These are phyloP conservation scores for Lethenteron camtschaticum DNA, from an alignment of 2,113 vertebrate species.

Conservation along the genomic window DNA sequence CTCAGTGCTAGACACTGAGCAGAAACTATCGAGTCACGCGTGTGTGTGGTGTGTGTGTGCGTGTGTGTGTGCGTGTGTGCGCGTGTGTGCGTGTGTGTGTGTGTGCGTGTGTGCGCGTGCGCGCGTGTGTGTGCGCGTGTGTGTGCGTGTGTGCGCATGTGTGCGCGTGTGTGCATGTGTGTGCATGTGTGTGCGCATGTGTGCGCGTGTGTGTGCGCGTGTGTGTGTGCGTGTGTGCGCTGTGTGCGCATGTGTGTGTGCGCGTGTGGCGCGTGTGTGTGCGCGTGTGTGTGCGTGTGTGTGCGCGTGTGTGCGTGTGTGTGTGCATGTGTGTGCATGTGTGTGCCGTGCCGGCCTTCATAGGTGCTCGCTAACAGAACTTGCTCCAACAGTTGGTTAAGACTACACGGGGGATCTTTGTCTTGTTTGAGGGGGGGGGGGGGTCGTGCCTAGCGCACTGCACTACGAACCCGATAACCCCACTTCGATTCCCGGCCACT, in stretches of 20 bases:
- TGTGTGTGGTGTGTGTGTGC: not conserved
- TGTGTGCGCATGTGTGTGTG: not conserved
- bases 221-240: not conserved
- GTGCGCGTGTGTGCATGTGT: not conserved
- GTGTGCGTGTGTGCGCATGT: not conserved
- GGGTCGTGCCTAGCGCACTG: no score
- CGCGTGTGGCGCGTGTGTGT: not conserved
- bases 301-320: not conserved
- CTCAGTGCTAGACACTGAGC: no score
- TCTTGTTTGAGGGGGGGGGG: no score
- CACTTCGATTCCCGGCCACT: no score
- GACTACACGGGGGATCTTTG: no score
- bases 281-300: not conserved
- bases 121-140: not conserved
- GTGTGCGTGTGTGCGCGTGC: not conserved
- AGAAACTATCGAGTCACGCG: not conserved
- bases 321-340: not conserved
- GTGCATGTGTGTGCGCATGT: not conserved
- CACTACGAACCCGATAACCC: no score
- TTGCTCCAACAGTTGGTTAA: no score
- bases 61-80: not conserved
- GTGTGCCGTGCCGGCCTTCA: not conserved
- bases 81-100: not conserved
- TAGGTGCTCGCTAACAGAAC: no score
- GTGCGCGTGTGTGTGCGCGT: not conserved